A percentile compares a stretch with the other conserved stretches of the same genome.
These are phyloP conservation scores for Venustaconcha ellipsiformis DNA, from an alignment of 1,140 invertebrate species.

Conservation along the genomic window DNA sequence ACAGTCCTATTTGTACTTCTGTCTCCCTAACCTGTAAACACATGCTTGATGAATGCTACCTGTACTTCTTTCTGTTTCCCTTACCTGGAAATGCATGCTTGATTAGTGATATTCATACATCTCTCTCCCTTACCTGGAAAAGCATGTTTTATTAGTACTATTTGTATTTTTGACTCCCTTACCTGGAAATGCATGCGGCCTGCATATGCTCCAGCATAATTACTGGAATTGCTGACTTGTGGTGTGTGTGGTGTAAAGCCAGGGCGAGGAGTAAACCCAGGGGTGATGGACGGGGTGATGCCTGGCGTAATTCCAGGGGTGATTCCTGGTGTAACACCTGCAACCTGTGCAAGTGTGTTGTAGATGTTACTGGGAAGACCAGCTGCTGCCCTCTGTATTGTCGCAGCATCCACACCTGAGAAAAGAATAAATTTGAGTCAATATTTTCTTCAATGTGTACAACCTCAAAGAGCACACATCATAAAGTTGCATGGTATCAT, in stretches of 20 bases:
- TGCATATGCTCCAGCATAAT: constrained; percentile 36
- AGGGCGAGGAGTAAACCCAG: constrained; percentile 34
- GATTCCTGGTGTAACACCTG: constrained; percentile 75
- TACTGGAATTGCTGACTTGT: constrained; percentile 25
- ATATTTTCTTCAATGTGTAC: neutral
- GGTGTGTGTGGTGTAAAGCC: constrained; percentile 34
- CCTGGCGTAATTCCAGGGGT: constrained; percentile 68
- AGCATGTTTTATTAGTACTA: too few species aligned
- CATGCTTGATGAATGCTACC: too few species aligned
- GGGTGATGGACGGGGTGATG: constrained; percentile 30
- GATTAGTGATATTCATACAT: too few species aligned
- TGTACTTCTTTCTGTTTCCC: too few species aligned
- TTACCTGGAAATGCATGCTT: too few species aligned
- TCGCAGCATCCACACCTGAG: constrained; percentile 76
- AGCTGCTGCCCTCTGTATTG: constrained; percentile 80
- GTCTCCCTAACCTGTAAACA: too few species aligned
- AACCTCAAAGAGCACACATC: too few species aligned
- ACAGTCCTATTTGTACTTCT: too few species aligned
- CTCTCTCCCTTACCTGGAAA: too few species aligned
- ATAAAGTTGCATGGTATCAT: too few species aligned
- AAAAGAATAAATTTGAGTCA: constrained; percentile 28
- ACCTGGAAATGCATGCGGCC: constrained; percentile 46
- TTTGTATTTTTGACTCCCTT: constrained; percentile 6
- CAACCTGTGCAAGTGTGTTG: constrained; percentile 79
- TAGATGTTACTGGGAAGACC: constrained; percentile 81